Evolutionary conservation across 2,797 vertebrate genomes (phyloP), one percentile per base, ranked within the genome.

Genomic region (Coregonus ussuriensis): DNA sequence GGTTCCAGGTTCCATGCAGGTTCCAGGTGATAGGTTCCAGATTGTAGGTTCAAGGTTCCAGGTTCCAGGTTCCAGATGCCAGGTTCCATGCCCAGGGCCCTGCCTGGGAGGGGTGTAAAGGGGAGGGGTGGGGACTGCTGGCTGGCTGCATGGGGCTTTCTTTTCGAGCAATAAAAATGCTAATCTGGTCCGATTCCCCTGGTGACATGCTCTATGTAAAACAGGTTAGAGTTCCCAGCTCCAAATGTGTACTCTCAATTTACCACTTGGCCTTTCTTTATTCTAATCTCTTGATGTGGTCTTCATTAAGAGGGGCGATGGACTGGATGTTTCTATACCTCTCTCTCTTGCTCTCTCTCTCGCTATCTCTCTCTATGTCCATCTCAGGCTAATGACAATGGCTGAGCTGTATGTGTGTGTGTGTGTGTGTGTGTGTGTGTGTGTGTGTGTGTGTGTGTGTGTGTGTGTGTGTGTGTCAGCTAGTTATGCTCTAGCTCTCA

Each of bases 141-240:
- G 56, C 56, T 63, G n/a, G 25, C 59, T 63, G 59, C 59, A 25
- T 21, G 9, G 21, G 7, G 59, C 21, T 63, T 21, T 63, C 68
- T 29, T 29, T 71, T 77, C 67, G 13, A 62, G 81, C 85, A 88
- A 89, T 89, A 89, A 87, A 89, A 89, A 88, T 89, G 87, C 85
- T 87, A 89, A 89, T 89, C 83, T 79, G 65, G 59, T 74, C 65
- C 81, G 74, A 87, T 86, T 88, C 85, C 88, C 88, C 82, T 79
- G 88, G 76, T 84, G 80, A 81, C 85, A n/a, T 71, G 72, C 82
- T 81, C 87, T 83, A 89, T 89, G 88, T 83, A 85, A 88, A 88
- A 88, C 88, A 89, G 85, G 88, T 87, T 89, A 87, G 85, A 87
- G 85, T 85, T 85, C 79, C 71, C 68, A 37, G 77, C 84, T 87